These are phyloP conservation scores for Tyria jacobaeae DNA, from an alignment of 2,888 invertebrate species.

Conservation along the genomic window DNA sequence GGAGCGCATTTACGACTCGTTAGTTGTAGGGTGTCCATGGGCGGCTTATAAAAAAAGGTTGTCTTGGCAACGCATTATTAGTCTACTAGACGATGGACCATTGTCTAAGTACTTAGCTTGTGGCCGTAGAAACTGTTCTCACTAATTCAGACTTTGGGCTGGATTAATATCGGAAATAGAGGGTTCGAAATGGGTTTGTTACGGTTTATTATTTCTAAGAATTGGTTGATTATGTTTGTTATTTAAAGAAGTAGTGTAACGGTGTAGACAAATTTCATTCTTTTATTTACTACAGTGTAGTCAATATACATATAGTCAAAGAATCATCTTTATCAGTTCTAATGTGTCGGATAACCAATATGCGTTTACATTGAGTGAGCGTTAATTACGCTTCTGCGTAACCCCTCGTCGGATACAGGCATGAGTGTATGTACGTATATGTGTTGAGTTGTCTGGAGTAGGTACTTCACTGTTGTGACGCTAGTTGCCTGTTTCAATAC, in stretches of 20 bases:
- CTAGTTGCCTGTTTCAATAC: too few species aligned
- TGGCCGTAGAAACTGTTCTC: constrained; percentile 1
- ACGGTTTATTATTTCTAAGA: background rate
- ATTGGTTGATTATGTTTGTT: background rate
- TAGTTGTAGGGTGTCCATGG: too few species aligned
- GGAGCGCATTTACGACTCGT: too few species aligned
- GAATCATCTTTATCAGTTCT: background rate
- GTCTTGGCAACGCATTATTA: background rate
- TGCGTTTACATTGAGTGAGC: too few species aligned
- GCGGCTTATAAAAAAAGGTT: too few species aligned
- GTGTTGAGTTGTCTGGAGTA: too few species aligned
- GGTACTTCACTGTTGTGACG: too few species aligned
- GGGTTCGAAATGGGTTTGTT: background rate
- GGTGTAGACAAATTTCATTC: background rate
- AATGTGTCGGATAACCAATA: too few species aligned
- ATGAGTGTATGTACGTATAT: too few species aligned
- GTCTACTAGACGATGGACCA: background rate
- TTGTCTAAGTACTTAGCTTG: background rate
- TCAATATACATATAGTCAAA: background rate
- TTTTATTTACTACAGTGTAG: background rate
- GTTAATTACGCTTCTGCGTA: too few species aligned
- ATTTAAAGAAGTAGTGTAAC: background rate
- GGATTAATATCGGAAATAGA: background rate
- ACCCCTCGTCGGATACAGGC: too few species aligned
- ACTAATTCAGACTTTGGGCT: background rate